These are phyloP conservation scores for Threskiornis aethiopicus DNA, from an alignment of 2,797 vertebrate genomes.

Conservation along the genomic window DNA sequence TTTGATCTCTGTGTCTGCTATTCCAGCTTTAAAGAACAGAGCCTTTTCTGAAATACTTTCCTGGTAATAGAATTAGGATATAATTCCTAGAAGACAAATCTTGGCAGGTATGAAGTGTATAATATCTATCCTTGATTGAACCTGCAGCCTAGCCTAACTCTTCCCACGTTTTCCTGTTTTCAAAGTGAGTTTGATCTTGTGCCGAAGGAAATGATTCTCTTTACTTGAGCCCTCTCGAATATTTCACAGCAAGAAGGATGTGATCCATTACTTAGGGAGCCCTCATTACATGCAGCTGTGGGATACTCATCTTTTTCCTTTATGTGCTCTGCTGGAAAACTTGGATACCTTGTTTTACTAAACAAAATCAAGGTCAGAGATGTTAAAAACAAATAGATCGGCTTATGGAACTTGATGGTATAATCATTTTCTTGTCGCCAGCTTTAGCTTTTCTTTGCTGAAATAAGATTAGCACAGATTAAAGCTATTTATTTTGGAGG, in stretches of 20 bases:
- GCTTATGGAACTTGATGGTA: conserved; percentile 75
- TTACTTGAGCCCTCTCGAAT: conserved; percentile 49
- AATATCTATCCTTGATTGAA: conserved; percentile 57
- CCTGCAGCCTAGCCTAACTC: background rate
- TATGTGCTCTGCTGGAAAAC: conserved; percentile 70
- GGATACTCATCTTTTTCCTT: conserved; percentile 53
- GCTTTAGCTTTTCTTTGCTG: conserved; percentile 53
- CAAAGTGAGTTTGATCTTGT: conserved; percentile 55
- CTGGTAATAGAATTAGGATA: conserved; percentile 33
- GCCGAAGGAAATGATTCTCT: conserved; percentile 36
- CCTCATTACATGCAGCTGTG: conserved; percentile 66
- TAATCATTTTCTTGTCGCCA: conserved; percentile 67
- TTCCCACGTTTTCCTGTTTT: conserved; percentile 43
- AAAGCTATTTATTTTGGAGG: conserved; percentile 56
- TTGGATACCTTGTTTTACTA: conserved; percentile 66
- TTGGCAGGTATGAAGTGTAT: conserved; percentile 48
- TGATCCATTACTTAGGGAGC: conserved; percentile 65
- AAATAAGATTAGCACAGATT: conserved; percentile 64
- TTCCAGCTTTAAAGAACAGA: conserved; percentile 19
- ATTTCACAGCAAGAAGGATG: conserved; percentile 71
- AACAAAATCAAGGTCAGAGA: conserved; percentile 70
- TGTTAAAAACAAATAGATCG: conserved; percentile 71
- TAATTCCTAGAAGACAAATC: conserved; percentile 59
- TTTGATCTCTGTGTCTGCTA: conserved; percentile 40
- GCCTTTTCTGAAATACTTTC: conserved; percentile 22